Base-by-base conservation (phyloP, 1,140 invertebrate species). In the Neodiprion fabricii region DNA sequence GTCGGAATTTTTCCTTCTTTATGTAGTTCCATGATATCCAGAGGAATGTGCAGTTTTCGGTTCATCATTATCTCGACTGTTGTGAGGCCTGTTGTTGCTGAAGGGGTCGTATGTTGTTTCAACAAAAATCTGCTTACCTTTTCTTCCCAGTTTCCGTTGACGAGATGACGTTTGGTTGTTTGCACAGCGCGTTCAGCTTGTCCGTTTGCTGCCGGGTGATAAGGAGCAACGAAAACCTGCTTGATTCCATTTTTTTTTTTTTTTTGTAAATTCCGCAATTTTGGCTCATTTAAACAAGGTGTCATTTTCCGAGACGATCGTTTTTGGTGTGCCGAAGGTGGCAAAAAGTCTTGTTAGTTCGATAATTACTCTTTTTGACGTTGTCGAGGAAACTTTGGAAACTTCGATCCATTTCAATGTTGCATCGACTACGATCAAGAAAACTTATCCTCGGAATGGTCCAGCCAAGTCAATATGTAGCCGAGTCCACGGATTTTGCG, bases 391-490 rank as follows among this genome's bases (percentile, higher is more conserved):
- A 48, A 72, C 47, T 49, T 23, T 49, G 14, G 40, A 49, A 7
- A 53, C 71, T 72, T 72, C 71, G 28, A 61, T 72, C 48, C 71
- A 53, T 53, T 53, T 72, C 40, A 28, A 72, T 4, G 28, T 50
- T 7, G 49, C 21, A 12, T 50, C n/a, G 3, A 87, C 81, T 3
- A 87, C 53, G 40, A 90, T 82, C 14, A 89, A 74, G 72, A 87
- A 89, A 72, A 74, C 82, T 74, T 83, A 77, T 3, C 79, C 78
- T 49, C 79, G 65, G 69, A 86, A 86, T n/a, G 86, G 87, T 11
- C 88, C 87, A 9, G 87, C 87, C 79, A 87, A 90, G 76, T 90
- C 90, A 0, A 89, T 80, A 75, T 91, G 88, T 0, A 90, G 69
- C 67, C 88, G 76, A 21, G 83, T 78, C 88, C 88, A 91, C 7